Evolutionary conservation across 1,140 invertebrate genomes (phyloP).

Genomic region (Hyposmocoma kahamanoa): DNA sequence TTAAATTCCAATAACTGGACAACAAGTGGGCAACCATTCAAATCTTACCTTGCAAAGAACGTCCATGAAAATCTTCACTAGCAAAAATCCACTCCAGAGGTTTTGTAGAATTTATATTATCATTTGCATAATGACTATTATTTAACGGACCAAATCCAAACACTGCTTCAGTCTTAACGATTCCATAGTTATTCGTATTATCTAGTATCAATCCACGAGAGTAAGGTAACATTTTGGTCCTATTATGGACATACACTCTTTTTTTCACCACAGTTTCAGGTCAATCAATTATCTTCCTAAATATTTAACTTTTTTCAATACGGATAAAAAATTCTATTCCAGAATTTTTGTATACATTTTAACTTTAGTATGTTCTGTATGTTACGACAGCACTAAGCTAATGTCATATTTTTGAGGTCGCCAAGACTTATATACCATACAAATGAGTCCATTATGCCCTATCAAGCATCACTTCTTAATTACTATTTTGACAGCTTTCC

Average conservation of each 20-base stretch:
- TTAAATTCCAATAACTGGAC: too few relatives aligned
- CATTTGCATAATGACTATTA: conserved; percentile 23
- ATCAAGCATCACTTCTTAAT: conserved; percentile 26
- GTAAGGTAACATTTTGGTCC: conserved; percentile 37
- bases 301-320: conserved; percentile 6
- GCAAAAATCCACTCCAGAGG: conserved; percentile 34
- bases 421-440: conserved; percentile 25
- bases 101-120: conserved; percentile 22
- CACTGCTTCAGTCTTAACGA: conserved; percentile 41
- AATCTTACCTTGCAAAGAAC: conserved; percentile 29
- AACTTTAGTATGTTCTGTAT: background rate
- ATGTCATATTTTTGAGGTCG: background rate
- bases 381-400: background rate
- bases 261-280: background rate
- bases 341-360: background rate
- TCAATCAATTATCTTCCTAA: background rate
- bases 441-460: conserved; percentile 25
- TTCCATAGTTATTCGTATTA: conserved; percentile 38
- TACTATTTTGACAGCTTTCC: conserved; percentile 10
- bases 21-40: background rate
- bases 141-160: conserved; percentile 29
- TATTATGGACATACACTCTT: too few relatives aligned
- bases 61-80: conserved; percentile 22
- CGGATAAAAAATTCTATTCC: background rate
- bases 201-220: conserved; percentile 35